Percentiles rank a stretch among this genome's conserved stretches.
These are phyloP conservation scores for Ctenopoma multispine DNA, from an alignment of 2,797 vertebrate genomes.

Conservation along the genomic window DNA sequence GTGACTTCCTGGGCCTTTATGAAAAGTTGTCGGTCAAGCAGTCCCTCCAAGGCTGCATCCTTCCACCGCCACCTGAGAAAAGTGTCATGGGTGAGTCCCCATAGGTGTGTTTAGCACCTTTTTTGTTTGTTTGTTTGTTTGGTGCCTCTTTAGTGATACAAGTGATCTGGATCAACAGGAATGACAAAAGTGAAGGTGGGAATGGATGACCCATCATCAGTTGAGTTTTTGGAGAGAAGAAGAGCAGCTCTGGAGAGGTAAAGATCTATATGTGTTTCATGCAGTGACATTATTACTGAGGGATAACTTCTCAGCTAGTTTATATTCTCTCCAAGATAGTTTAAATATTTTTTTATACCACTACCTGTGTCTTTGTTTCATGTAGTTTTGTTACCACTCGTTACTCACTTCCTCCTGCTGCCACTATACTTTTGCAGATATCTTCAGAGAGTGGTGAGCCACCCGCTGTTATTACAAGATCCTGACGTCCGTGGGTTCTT, in stretches of 20 bases:
- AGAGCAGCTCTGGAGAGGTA: conserved; percentile 86
- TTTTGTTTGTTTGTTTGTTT: neutral
- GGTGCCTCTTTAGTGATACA: conserved; percentile 8
- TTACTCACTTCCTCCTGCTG: neutral
- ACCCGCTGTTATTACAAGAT: conserved; percentile 93
- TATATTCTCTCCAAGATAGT: too few relatives aligned
- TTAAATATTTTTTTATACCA: neutral
- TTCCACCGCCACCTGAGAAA: conserved; percentile 95
- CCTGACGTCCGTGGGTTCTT: conserved; percentile 95
- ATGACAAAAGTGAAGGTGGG: conserved; percentile 99
- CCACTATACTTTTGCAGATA: conserved; percentile 82
- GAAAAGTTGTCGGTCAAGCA: conserved; percentile 95
- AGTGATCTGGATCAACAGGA: conserved; percentile 78
- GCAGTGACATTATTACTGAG: neutral
- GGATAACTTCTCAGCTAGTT: neutral
- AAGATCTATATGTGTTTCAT: conserved; percentile 13
- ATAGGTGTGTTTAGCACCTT: neutral
- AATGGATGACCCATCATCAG: conserved; percentile 96
- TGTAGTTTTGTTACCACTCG: neutral
- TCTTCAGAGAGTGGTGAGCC: conserved; percentile 91
- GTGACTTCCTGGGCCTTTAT: conserved; percentile 96
- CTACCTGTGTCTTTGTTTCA: neutral
- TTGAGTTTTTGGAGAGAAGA: conserved; percentile 95
- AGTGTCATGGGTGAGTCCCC: conserved; percentile 90
- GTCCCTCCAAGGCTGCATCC: conserved; percentile 91